These are phyloP conservation scores for Orcinus orca DNA, from an alignment of 2,113 vertebrate species.

Conservation along the genomic window DNA sequence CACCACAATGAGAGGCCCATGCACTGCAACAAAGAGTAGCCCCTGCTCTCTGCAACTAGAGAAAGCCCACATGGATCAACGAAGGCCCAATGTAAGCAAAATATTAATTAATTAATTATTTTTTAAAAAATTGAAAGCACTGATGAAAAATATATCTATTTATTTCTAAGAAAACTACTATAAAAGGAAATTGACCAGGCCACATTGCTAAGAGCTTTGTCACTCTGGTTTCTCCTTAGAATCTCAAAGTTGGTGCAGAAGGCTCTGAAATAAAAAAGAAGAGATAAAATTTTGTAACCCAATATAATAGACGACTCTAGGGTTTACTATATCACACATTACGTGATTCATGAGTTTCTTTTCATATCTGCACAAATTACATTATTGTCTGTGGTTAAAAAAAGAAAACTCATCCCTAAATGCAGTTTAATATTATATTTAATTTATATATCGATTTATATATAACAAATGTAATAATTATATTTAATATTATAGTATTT, in stretches of 20 bases:
- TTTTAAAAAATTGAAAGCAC: not conserved
- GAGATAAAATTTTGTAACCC: not conserved
- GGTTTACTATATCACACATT: not conserved
- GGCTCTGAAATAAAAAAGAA: not conserved
- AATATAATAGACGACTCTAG: not conserved
- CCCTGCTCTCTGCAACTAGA: fast-evolving
- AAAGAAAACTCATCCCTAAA: not conserved
- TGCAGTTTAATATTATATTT: not conserved
- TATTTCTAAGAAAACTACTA: not conserved
- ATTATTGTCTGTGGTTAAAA: not conserved
- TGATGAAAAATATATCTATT: not conserved
- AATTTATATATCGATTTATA: not conserved
- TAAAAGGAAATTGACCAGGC: not conserved
- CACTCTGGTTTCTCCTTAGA: not conserved
- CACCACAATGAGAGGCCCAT: no score
- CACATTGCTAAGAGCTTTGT: not conserved
- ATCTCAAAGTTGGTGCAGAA: not conserved
- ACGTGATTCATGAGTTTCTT: not conserved
- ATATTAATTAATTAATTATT: no score
- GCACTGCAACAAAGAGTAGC: no score
- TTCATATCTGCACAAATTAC: not conserved
- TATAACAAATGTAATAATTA: not conserved
- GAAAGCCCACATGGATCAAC: no score
- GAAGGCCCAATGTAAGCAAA: no score
- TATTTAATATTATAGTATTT: not conserved